phyloP scores from a whole-genome alignment of 2,888 invertebrate species.

The Invenusta paracnida region DNA sequence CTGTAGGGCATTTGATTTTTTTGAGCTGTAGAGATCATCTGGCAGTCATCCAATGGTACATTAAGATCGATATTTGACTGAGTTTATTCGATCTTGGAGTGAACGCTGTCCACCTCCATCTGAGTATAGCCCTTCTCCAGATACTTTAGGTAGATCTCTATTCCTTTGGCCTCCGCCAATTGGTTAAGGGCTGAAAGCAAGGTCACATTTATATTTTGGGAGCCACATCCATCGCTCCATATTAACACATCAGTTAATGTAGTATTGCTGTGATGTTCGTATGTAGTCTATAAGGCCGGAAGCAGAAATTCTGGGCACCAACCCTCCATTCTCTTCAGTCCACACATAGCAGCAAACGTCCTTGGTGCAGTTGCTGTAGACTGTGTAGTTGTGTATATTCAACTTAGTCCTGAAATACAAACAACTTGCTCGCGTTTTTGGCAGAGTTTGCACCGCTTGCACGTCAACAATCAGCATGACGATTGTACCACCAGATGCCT shows the following conservation, averaged over 20 bases:
- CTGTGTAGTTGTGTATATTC: neutral
- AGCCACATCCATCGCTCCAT: neutral
- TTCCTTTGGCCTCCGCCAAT: neutral
- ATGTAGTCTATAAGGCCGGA: neutral
- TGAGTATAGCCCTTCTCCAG: neutral
- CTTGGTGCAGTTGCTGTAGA: neutral
- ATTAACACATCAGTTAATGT: too few relatives aligned
- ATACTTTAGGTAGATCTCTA: neutral
- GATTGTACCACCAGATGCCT: neutral
- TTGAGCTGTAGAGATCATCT: neutral
- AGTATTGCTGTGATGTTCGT: too few relatives aligned
- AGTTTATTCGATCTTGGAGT: neutral
- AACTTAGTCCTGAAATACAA: neutral
- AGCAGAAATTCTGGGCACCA: neutral
- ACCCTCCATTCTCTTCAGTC: neutral
- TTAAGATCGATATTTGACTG: neutral
- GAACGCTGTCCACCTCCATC: neutral
- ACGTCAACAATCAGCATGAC: neutral
- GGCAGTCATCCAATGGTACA: neutral
- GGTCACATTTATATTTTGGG: neutral
- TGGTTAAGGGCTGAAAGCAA: neutral
- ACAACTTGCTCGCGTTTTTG: neutral
- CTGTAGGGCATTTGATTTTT: neutral
- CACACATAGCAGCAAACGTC: neutral
- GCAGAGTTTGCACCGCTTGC: neutral